A percentile compares a stretch with the other conserved stretches of the same genome.
Evolutionary conservation across 2,797 vertebrate species (phyloP).

Genomic region (Cuculus canorus): DNA sequence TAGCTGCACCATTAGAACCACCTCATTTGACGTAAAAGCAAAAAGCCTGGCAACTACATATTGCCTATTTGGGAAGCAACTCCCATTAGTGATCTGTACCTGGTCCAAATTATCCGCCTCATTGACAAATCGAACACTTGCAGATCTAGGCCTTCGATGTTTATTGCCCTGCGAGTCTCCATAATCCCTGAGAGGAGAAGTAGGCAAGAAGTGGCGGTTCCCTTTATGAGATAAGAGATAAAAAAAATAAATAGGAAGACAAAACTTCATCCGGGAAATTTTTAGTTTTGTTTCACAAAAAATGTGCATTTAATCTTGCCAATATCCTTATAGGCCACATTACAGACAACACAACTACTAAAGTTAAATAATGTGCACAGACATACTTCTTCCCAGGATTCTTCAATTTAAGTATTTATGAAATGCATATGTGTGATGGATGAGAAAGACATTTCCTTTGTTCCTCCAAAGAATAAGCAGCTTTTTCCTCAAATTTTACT

Average conservation of each 20-base stretch:
- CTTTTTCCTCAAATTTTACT: background rate
- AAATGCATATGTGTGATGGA: background rate
- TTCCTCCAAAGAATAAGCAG: background rate
- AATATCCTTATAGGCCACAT: background rate
- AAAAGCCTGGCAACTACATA: background rate
- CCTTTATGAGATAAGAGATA: conserved; percentile 76
- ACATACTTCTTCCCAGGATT: background rate
- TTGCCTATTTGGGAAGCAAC: background rate
- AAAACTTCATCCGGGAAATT: background rate
- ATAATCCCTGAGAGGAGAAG: conserved; percentile 87
- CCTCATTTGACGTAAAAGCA: background rate
- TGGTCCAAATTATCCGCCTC: conserved; percentile 70
- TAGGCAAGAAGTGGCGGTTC: conserved; percentile 79
- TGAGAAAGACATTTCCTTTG: background rate
- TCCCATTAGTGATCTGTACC: conserved; percentile 70
- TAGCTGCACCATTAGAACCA: background rate
- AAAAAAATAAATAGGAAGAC: background rate
- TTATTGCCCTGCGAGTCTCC: conserved; percentile 35
- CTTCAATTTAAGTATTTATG: background rate
- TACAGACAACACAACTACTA: background rate
- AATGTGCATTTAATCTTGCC: background rate
- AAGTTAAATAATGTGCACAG: background rate
- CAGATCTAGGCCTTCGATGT: conserved; percentile 83
- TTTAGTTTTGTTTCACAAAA: background rate
- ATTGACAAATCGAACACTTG: conserved; percentile 85